These are phyloP conservation scores for Otus scops DNA, from an alignment of 2,797 vertebrate species.

Conservation along the genomic window DNA sequence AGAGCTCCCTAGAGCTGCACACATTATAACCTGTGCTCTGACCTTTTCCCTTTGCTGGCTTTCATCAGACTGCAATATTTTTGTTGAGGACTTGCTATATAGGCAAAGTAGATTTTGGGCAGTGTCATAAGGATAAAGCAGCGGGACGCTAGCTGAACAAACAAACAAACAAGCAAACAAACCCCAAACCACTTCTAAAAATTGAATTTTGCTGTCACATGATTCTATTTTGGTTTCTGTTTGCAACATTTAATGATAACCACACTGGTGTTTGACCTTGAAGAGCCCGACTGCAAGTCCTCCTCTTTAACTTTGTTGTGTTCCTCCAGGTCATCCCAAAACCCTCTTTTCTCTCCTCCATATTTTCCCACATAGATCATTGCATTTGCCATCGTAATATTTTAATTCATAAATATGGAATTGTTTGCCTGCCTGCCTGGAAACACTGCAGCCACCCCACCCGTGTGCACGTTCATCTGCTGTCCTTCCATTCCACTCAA, in stretches of 20 bases:
- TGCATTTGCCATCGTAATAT: background rate
- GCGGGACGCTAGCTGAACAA: background rate
- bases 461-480: rapidly evolving
- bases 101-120: background rate
- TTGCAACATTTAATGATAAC: background rate
- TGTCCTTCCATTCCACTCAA: background rate
- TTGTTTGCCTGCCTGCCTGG: background rate
- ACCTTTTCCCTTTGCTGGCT: background rate
- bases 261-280: background rate
- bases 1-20: background rate
- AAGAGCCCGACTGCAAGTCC: background rate
- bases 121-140: background rate
- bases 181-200: background rate
- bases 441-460: background rate
- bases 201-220: background rate
- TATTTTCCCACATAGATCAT: background rate
- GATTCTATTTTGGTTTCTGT: background rate
- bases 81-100: background rate
- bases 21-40: background rate
- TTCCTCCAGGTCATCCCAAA: background rate
- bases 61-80: background rate
- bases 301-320: background rate
- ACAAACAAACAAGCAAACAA: background rate
- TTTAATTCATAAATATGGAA: background rate
- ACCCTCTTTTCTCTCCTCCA: background rate